Conservation (phyloP, 2,797 vertebrate species). For the Coilia nasus region DNA sequence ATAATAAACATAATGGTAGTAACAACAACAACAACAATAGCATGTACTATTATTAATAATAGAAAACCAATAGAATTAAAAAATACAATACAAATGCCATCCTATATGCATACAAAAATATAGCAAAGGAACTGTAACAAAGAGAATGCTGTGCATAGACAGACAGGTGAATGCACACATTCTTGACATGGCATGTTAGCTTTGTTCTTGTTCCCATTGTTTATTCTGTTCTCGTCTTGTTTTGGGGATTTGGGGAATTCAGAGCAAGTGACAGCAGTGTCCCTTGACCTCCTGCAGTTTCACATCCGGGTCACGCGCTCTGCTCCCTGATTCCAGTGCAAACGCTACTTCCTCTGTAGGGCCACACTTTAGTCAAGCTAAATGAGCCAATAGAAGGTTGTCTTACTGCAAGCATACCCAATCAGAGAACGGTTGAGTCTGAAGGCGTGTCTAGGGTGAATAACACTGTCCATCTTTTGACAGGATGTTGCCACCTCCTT, state of each 20-base stretch:
- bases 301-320: slow-evolving; percentile 48
- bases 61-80: slow-evolving; percentile 73
- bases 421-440: slow-evolving; percentile 54
- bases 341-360: slow-evolving; percentile 36
- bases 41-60: slow-evolving; percentile 40
- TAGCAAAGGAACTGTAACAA: slow-evolving; percentile 85
- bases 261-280: slow-evolving; percentile 48
- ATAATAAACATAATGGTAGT: slow-evolving; percentile 56
- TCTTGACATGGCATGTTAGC: slow-evolving; percentile 38
- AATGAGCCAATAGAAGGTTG: neutral
- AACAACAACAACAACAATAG: slow-evolving; percentile 62
- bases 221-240: slow-evolving; percentile 47
- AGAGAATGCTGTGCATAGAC: slow-evolving; percentile 64
- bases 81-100: slow-evolving; percentile 72
- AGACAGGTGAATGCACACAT: slow-evolving; percentile 47
- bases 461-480: neutral
- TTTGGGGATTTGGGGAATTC: slow-evolving; percentile 38
- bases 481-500: neutral
- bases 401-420: slow-evolving; percentile 61
- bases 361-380: slow-evolving; percentile 28
- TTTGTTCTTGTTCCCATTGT: slow-evolving; percentile 13
- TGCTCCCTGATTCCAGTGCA: slow-evolving; percentile 42
- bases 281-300: slow-evolving; percentile 38
- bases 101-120: slow-evolving; percentile 91
- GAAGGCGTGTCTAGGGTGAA: neutral